phyloP scores from a whole-genome alignment of 2,113 vertebrate species.

The Dermatemys mawii region DNA sequence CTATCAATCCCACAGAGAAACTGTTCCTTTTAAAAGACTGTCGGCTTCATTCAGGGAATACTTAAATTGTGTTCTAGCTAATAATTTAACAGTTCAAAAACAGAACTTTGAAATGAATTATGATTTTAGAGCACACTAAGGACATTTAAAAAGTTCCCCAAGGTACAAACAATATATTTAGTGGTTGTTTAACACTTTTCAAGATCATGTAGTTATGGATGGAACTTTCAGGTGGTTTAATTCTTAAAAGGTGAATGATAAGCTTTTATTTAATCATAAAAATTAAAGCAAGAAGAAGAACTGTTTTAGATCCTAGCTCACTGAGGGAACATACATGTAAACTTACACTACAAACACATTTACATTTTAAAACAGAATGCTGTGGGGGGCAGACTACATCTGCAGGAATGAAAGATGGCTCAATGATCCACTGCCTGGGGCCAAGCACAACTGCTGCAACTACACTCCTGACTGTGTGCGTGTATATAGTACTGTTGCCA shows the following conservation, averaged over 20 bases:
- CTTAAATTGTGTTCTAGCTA: constrained; percentile 26
- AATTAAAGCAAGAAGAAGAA: not conserved
- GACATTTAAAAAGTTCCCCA: constrained; percentile 14
- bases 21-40: constrained; percentile 21
- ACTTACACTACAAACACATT: not conserved
- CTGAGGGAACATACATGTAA: not conserved
- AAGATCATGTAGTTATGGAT: not conserved
- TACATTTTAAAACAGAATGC: not conserved
- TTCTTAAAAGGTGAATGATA: not conserved
- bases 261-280: not conserved
- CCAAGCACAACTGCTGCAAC: not conserved
- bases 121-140: constrained; percentile 20
- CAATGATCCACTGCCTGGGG: too few relatives aligned
- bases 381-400: not conserved
- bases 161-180: constrained; percentile 39
- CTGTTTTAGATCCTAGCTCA: not conserved
- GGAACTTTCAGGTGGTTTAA: not conserved
- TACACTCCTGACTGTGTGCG: not conserved
- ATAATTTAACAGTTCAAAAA: constrained; percentile 47
- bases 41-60: constrained; percentile 11
- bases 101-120: constrained; percentile 28
- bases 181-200: not conserved
- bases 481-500: not conserved
- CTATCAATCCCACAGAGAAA: constrained; percentile 34
- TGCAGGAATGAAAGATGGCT: not conserved